phyloP scores from a whole-genome alignment of 2,113 vertebrate species.

The Madoqua kirkii region DNA sequence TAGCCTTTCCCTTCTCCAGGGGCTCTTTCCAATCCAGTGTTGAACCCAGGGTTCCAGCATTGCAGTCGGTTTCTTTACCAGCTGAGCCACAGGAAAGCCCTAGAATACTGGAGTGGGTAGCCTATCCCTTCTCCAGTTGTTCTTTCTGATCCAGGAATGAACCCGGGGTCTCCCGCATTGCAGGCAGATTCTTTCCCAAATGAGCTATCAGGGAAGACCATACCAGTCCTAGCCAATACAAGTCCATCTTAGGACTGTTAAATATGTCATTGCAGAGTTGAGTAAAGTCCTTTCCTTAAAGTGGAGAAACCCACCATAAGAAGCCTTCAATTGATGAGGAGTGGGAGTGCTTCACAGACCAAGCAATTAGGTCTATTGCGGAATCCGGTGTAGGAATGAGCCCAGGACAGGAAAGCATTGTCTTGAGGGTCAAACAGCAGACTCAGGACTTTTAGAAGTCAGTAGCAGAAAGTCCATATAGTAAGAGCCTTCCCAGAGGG shows the following conservation, averaged over 20 bases:
- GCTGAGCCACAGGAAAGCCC: background rate
- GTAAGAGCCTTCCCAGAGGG: background rate
- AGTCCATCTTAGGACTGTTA: background rate
- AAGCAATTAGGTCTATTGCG: background rate
- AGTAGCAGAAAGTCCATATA: background rate
- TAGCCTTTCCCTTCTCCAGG: background rate
- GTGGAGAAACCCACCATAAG: background rate
- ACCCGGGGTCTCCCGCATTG: rapidly evolving
- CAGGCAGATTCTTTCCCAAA: background rate
- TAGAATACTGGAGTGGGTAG: background rate
- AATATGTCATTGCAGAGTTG: background rate
- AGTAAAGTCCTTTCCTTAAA: background rate
- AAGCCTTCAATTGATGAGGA: background rate
- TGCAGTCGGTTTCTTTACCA: background rate
- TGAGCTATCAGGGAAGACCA: background rate
- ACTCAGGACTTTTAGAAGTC: background rate
- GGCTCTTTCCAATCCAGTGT: background rate
- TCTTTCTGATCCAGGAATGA: background rate
- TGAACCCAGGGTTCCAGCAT: background rate
- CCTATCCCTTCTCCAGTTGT: background rate
- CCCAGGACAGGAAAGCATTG: background rate
- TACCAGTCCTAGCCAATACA: background rate
- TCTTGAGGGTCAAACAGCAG: background rate
- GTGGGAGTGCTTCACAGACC: background rate
- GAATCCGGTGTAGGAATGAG: background rate